Evolutionary conservation across 2,113 vertebrate species (phyloP), one percentile per base, ranked within the genome.

Genomic region (Onychostoma macrolepis): DNA sequence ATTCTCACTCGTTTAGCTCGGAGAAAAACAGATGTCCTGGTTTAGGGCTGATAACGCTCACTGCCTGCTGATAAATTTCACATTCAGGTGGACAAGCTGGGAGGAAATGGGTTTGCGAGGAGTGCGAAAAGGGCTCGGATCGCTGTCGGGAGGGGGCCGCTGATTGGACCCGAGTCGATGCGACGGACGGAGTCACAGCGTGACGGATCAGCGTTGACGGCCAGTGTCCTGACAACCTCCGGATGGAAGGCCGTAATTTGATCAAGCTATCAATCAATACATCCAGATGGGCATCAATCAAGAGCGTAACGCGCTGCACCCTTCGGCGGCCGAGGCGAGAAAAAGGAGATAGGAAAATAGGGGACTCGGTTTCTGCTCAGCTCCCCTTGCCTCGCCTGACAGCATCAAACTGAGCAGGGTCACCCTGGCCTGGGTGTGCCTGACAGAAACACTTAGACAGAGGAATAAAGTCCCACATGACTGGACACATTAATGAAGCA

Each of bases 121-220:
- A 83, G 63, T 83, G 63, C 71, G 61, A 83, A 83, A 83, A 45
- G 17, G 63, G 41, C 63, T 83, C 19, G n/a, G 41, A 83, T 75
- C 74, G 26, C 36, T 84, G 85, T 63, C 17, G 21, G 63, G 45
- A 63, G 61, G 11, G 61, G 38, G 26, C 12, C 4, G 17, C 12
- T 58, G 74, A 17, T 13, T 72, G 28, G 61, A 72, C n/a, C 41
- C n/a, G 24, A 75, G 41, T 45, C 41, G 1, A 21, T 26, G 19
- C 24, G 83, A 63, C n/a, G 19, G 50, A 80, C 74, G 63, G 58
- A 85, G 87, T 45, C 58, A 21, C 71, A 67, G 81, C 69, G 75
- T 89, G 89, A 89, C 85, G 85, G 90, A 82, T 90, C 87, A 85
- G 86, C 75, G 77, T 86, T 89, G 90, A 89, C 88, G 80, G 79